Evolutionary conservation across 1,140 invertebrate species (phyloP).

Genomic region (Archivesica marissinica): DNA sequence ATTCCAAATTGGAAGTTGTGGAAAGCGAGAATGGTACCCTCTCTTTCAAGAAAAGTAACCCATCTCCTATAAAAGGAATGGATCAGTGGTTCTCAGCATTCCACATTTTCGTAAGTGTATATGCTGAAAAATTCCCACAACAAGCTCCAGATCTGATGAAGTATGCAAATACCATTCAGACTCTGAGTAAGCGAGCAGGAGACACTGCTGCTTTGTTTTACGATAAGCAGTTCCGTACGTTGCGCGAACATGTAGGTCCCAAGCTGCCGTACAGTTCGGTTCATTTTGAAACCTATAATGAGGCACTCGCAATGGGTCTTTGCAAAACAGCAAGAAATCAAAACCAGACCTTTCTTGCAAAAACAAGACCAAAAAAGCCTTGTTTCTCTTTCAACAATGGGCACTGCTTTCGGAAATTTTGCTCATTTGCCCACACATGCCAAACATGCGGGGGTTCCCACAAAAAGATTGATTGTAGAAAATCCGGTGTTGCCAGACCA

Average conservation of each 20-base stretch:
- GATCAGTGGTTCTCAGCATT: background rate
- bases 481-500: background rate
- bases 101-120: background rate
- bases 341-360: background rate
- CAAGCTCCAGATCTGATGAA: background rate
- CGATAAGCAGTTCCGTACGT: background rate
- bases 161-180: background rate
- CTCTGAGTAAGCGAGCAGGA: background rate
- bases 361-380: background rate
- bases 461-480: no score
- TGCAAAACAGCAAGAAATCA: background rate
- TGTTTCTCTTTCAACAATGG: conserved; percentile 3
- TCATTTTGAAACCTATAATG: background rate
- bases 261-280: background rate
- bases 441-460: background rate
- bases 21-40: no score
- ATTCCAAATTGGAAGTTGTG: no score
- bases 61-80: no score
- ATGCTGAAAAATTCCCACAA: background rate
- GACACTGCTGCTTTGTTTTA: background rate
- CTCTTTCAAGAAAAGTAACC: no score
- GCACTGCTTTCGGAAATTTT: background rate
- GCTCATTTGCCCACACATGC: background rate
- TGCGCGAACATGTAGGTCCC: background rate
- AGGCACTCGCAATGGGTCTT: conserved; percentile 1